Conservation (phyloP, 1,140 invertebrate species). For the Trichoplusia ni region DNA sequence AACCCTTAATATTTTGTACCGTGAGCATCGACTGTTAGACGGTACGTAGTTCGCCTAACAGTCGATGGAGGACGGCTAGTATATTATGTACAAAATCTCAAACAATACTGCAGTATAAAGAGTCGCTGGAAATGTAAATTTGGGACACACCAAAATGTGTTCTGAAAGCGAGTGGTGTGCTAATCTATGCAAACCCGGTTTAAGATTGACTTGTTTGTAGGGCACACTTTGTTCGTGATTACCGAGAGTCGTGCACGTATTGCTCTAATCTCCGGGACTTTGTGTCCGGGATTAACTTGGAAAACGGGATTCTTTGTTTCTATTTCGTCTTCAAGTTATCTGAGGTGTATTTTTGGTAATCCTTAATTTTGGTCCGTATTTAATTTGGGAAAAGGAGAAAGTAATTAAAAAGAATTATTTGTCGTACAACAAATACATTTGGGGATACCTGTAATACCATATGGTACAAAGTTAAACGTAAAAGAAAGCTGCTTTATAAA, state of each 20-base stretch:
- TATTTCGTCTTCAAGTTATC: no score
- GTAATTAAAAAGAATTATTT: no score
- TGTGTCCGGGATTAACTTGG: conserved; percentile 1
- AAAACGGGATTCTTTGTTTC: not conserved
- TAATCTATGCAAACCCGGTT: conserved; percentile 66
- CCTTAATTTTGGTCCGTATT: no score
- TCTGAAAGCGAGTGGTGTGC: conserved; percentile 51
- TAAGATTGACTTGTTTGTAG: conserved; percentile 66
- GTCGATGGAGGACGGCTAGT: not conserved
- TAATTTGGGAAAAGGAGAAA: no score
- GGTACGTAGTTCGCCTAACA: no score
- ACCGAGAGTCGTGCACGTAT: conserved; percentile 35
- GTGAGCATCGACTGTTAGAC: no score
- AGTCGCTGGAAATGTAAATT: not conserved
- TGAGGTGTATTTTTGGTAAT: no score
- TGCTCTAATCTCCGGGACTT: conserved; percentile 28
- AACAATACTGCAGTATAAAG: not conserved
- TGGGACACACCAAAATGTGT: conserved; percentile 39
- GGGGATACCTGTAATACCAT: no score
- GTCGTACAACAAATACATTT: no score
- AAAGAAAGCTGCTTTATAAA: no score
- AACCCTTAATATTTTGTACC: no score
- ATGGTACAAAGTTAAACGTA: no score
- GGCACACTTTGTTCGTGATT: conserved; percentile 47
- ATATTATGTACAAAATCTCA: not conserved